Percentiles rank a stretch among this genome's conserved stretches.
These are phyloP conservation scores for Plestiodon gilberti DNA, from an alignment of 2,113 vertebrate species.

Conservation along the genomic window DNA sequence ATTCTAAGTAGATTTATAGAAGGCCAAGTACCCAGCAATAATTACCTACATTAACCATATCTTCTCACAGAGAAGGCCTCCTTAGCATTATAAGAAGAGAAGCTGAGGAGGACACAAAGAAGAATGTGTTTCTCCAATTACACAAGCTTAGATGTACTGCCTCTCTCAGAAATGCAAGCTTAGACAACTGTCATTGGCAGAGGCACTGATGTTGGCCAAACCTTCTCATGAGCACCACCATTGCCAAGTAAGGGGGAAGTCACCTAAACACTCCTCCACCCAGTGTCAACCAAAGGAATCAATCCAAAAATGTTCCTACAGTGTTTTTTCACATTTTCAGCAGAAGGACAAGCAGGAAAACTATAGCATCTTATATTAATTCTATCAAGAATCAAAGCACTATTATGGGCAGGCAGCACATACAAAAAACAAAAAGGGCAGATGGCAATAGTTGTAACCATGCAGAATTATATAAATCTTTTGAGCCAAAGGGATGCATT, in stretches of 20 bases:
- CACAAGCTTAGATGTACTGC: constrained; percentile 62
- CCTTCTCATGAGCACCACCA: constrained; percentile 26
- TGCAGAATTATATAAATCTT: constrained; percentile 44
- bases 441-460: constrained; percentile 45
- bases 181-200: background rate
- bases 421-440: constrained; percentile 35
- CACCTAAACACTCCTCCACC: constrained; percentile 28
- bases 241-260: constrained; percentile 28
- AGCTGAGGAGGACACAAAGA: constrained; percentile 57
- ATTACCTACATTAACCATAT: constrained; percentile 72
- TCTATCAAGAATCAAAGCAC: constrained; percentile 20
- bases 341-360: constrained; percentile 14
- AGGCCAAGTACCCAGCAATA: constrained; percentile 64
- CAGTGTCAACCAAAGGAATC: constrained; percentile 12
- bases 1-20: constrained; percentile 73
- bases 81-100: constrained; percentile 55
- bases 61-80: constrained; percentile 51
- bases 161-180: constrained; percentile 47
- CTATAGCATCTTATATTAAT: constrained; percentile 27
- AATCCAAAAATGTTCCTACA: accelerated
- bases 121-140: constrained; percentile 64
- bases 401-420: accelerated
- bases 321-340: constrained; percentile 9
- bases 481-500: constrained; percentile 28
- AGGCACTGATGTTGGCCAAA: background rate